Evolutionary conservation across 1,140 invertebrate genomes (phyloP), one percentile per base, ranked within the genome.

Genomic region (Panulirus ornatus): DNA sequence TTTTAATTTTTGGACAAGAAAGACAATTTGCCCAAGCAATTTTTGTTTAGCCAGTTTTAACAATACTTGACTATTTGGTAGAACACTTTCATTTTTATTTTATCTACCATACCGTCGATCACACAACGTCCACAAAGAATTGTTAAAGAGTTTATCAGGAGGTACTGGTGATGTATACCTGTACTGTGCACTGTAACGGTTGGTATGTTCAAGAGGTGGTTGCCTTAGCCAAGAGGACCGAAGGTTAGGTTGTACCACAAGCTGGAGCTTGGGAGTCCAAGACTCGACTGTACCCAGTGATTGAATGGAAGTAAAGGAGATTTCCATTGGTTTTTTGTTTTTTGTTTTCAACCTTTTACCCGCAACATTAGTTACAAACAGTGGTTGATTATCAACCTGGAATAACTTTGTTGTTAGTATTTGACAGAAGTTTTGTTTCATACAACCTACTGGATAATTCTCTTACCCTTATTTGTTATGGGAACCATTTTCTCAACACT

Each of bases 271-370:
- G 51, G n/a, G 70, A 54, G 70, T 75, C 30, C 30, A 47, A 76
- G 70, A 54, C 47, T 51, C 84, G 44, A 51, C 84, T 89, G 87
- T 89, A 89, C 87, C 87, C 87, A 89, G 87, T 89, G 87, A 73
- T 89, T 66, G 87, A 89, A 89, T 89, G 87, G 79, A 89, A 89
- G 87, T 89, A 89, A 89, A 89, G 54, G 87, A 89, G 87, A 89
- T 89, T 89, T 89, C 87, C 87, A 89, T 83, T 89, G 81, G 79
- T 89, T 83, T 83, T 89, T 83, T 83, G 36, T 75, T 83, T 83
- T 89, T 83, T 83, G 36, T 75, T 58, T 79, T 79, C 51, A 71
- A 30, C 58, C 66, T 47, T 19, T 44, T 16, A 44, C 16, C 6
- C n/a, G n/a, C n/a, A n/a, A n/a, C n/a, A n/a, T n/a, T n/a, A n/a